Conservation (phyloP, 1,140 invertebrate genomes). For the Lamellibrachia luymesi region DNA sequence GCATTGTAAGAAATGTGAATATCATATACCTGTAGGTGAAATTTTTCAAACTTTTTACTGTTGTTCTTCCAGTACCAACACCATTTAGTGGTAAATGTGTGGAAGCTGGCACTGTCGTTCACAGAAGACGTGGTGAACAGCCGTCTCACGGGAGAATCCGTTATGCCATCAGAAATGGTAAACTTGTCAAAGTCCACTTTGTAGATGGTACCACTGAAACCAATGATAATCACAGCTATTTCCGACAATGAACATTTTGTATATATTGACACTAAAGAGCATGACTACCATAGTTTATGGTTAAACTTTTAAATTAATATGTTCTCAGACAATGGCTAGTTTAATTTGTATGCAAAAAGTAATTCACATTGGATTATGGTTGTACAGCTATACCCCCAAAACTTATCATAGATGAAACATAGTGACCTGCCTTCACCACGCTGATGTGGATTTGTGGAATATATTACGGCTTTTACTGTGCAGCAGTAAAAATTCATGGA, state of each 20-base stretch:
- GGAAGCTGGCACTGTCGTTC: background rate
- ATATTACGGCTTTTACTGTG: too few species aligned
- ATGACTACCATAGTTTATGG: background rate
- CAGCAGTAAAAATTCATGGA: background rate
- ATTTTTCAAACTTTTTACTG: background rate
- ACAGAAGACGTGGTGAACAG: background rate
- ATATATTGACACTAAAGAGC: background rate
- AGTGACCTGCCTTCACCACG: background rate
- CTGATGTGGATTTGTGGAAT: background rate
- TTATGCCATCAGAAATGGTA: background rate
- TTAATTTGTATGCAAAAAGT: background rate
- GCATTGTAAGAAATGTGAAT: background rate
- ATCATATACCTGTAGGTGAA: background rate
- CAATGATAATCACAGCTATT: background rate
- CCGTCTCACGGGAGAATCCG: background rate
- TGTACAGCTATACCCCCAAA: background rate
- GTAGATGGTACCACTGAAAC: background rate
- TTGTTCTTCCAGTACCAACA: conserved; percentile 1
- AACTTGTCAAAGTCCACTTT: background rate
- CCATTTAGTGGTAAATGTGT: background rate
- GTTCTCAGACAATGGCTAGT: background rate
- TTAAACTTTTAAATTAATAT: background rate
- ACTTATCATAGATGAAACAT: background rate
- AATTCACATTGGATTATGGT: background rate
- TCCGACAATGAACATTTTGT: background rate